Evolutionary conservation across 2,113 vertebrate species (phyloP).

Genomic region (Neodontobutis hainanensis): DNA sequence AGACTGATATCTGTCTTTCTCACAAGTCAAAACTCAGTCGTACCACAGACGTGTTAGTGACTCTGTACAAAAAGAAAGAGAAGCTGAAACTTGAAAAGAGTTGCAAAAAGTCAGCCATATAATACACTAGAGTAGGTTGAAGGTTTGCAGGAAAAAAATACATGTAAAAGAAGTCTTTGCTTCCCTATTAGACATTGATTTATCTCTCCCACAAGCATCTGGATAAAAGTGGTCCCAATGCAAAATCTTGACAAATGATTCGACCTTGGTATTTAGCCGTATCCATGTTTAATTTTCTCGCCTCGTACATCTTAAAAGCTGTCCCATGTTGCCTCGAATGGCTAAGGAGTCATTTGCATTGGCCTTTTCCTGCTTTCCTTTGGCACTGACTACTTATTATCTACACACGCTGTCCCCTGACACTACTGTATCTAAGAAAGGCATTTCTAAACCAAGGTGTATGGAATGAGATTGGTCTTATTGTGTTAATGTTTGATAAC

Average conservation of each 20-base stretch:
- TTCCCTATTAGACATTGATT: slow-evolving; percentile 19
- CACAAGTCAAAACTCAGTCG: slow-evolving; percentile 56
- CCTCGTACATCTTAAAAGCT: slow-evolving; percentile 1
- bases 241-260: slow-evolving; percentile 22
- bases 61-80: slow-evolving; percentile 48
- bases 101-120: slow-evolving; percentile 31
- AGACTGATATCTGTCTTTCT: slow-evolving; percentile 53
- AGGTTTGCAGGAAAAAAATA: slow-evolving; percentile 1
- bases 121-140: slow-evolving; percentile 45
- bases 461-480: slow-evolving; percentile 1
- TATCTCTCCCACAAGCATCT: slow-evolving; percentile 2
- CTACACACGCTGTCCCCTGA: neutral
- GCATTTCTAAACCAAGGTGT: neutral
- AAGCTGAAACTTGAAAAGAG: slow-evolving; percentile 33
- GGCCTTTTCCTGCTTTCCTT: slow-evolving; percentile 42
- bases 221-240: slow-evolving; percentile 6
- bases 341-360: slow-evolving; percentile 29
- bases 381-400: slow-evolving; percentile 8
- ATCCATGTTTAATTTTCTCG: slow-evolving; percentile 8
- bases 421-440: neutral
- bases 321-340: slow-evolving; percentile 6
- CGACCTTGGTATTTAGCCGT: slow-evolving; percentile 25
- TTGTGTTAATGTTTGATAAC: neutral
- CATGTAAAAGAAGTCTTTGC: neutral
- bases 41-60: slow-evolving; percentile 49